Evolutionary conservation across 2,113 vertebrate genomes (phyloP).

Genomic region (Gymnocephalus cernua): DNA sequence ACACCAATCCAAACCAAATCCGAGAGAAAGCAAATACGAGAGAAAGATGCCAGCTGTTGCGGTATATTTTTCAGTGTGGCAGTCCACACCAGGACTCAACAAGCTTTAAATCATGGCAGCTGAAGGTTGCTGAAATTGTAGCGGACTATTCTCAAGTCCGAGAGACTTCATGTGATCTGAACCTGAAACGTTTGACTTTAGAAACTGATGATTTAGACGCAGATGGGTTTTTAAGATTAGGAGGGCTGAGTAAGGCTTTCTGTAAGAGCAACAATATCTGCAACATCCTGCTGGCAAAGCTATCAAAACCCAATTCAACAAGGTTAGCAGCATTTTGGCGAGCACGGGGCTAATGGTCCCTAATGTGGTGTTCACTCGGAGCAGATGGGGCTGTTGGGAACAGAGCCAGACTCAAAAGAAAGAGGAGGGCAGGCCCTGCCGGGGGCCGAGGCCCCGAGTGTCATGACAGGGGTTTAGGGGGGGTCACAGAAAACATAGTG

Average conservation of each 20-base stretch:
- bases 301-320: constrained; percentile 45
- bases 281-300: constrained; percentile 41
- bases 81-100: not conserved
- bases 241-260: constrained; percentile 21
- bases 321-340: constrained; percentile 62
- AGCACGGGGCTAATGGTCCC: constrained; percentile 61
- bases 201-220: constrained; percentile 13
- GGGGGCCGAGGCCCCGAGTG: constrained; percentile 33
- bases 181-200: constrained; percentile 7
- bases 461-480: constrained; percentile 17
- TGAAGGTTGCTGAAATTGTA: not conserved
- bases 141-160: not conserved
- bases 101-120: not conserved
- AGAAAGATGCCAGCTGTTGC: constrained; percentile 45
- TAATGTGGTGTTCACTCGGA: constrained; percentile 75
- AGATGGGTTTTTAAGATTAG: constrained; percentile 14
- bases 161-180: constrained; percentile 9
- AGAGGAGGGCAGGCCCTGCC: constrained; percentile 40
- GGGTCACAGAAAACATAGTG: constrained; percentile 62
- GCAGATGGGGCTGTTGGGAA: constrained; percentile 77
- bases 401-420: constrained; percentile 58
- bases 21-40: constrained; percentile 5
- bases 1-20: constrained; percentile 8
- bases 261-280: constrained; percentile 35
- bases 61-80: constrained; percentile 15